phyloP scores from a whole-genome alignment of 64 coral and sea anemone species.

The Actinia equina region DNA sequence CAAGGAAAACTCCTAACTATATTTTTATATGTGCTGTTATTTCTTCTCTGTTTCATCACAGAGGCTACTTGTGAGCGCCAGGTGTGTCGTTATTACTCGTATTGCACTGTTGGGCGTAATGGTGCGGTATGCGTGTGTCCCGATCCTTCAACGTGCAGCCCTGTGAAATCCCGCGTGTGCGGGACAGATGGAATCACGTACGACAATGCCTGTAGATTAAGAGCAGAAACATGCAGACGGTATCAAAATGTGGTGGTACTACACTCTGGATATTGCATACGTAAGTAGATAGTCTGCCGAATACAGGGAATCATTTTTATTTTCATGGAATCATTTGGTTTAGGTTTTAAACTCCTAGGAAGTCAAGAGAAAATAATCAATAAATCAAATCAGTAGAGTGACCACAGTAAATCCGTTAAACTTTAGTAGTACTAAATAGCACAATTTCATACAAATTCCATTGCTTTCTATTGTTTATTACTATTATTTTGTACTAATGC shows the following conservation, averaged over 20 bases:
- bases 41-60: constrained; percentile 1
- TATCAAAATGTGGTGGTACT: constrained; percentile 53
- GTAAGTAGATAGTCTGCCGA: constrained; percentile 43
- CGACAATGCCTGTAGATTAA: constrained; percentile 56
- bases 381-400: too few relatives aligned
- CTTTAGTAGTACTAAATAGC: too few relatives aligned
- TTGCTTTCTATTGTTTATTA: too few relatives aligned
- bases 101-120: constrained; percentile 30
- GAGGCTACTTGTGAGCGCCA: constrained; percentile 38
- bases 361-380: too few relatives aligned
- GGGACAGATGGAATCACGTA: constrained; percentile 73
- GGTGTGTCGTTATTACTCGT: constrained; percentile 42
- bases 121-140: constrained; percentile 55
- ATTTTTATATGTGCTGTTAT: not conserved
- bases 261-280: constrained; percentile 81
- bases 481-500: too few relatives aligned
- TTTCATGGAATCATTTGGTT: too few relatives aligned
- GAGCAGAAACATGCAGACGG: constrained; percentile 61
- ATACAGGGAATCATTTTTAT: not conserved
- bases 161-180: constrained; percentile 49
- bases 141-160: constrained; percentile 34
- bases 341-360: too few relatives aligned
- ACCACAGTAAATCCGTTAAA: too few relatives aligned
- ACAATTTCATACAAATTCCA: too few relatives aligned
- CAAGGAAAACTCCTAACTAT: too few relatives aligned